Evolutionary conservation across 1,140 invertebrate genomes (phyloP).

Genomic region (Drosophila ogumai): DNA sequence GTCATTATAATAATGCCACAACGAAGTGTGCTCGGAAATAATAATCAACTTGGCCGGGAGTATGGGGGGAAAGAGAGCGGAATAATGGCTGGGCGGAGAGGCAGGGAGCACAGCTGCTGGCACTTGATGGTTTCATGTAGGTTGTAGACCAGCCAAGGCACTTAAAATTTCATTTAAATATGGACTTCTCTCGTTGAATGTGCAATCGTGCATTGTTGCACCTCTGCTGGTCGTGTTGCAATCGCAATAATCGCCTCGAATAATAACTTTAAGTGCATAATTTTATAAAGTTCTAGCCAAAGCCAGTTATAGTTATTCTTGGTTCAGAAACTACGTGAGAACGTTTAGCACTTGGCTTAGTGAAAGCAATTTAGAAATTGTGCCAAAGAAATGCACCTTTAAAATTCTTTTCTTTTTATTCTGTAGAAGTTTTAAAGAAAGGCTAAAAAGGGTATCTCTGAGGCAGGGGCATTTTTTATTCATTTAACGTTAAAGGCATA

Average conservation of each 20-base stretch:
- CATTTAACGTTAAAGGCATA: not conserved
- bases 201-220: conserved; percentile 76
- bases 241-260: conserved; percentile 73
- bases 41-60: conserved; percentile 61
- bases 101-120: conserved; percentile 28
- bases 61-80: conserved; percentile 2
- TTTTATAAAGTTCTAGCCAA: conserved; percentile 59
- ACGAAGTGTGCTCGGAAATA: conserved; percentile 84
- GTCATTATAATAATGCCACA: conserved; percentile 84
- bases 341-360: conserved; percentile 32
- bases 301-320: conserved; percentile 28
- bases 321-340: conserved; percentile 53
- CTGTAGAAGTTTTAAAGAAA: not conserved
- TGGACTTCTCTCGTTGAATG: conserved; percentile 70
- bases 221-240: conserved; percentile 39
- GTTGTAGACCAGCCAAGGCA: conserved; percentile 44
- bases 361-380: conserved; percentile 38
- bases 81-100: conserved; percentile 8
- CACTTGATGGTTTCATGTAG: conserved; percentile 37
- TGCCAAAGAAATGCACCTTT: conserved; percentile 2
- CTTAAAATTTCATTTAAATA: conserved; percentile 83
- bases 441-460: not conserved
- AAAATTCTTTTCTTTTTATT: too few relatives aligned
- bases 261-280: conserved; percentile 81
- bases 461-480: too few relatives aligned